Percentiles rank a stretch among this genome's conserved stretches.
These are phyloP conservation scores for Steinernema khuongi DNA, from an alignment of 1,140 invertebrate genomes.

Conservation along the genomic window DNA sequence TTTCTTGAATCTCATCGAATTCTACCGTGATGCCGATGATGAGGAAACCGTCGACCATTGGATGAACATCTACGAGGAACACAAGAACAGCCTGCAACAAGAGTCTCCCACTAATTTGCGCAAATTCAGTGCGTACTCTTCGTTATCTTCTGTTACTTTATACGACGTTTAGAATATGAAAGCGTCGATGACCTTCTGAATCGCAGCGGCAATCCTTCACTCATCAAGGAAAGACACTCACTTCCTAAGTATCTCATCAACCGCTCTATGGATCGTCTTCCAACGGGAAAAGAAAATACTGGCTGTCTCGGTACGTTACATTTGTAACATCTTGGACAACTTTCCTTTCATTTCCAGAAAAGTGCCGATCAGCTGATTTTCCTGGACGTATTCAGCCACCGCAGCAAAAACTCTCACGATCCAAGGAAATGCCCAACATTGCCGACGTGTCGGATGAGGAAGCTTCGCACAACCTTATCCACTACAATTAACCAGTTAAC, in stretches of 20 bases:
- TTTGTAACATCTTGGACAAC: neutral
- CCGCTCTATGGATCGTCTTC: neutral
- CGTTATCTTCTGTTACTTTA: neutral
- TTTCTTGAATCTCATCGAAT: neutral
- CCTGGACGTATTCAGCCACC: neutral
- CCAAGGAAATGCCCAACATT: conserved; percentile 3
- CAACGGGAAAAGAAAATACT: neutral
- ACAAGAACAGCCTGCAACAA: neutral
- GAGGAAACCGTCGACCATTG: neutral
- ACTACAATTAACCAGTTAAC: neutral
- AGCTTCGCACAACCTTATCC: conserved; percentile 3
- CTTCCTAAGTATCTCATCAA: conserved; percentile 10
- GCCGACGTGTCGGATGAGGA: neutral
- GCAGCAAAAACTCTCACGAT: neutral
- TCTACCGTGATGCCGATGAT: neutral
- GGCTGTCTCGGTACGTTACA: neutral
- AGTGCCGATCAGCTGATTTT: conserved; percentile 3
- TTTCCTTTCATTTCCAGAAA: neutral
- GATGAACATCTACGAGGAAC: conserved; percentile 9
- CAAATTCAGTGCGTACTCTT: neutral
- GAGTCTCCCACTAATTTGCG: neutral
- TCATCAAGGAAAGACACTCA: neutral
- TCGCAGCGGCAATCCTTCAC: neutral
- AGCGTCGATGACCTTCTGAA: conserved; percentile 4
- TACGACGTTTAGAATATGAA: neutral